A percentile compares a stretch with the other conserved stretches of the same genome.
Evolutionary conservation across 2,113 vertebrate species (phyloP).

Genomic region (Ageneiosus marmoratus): DNA sequence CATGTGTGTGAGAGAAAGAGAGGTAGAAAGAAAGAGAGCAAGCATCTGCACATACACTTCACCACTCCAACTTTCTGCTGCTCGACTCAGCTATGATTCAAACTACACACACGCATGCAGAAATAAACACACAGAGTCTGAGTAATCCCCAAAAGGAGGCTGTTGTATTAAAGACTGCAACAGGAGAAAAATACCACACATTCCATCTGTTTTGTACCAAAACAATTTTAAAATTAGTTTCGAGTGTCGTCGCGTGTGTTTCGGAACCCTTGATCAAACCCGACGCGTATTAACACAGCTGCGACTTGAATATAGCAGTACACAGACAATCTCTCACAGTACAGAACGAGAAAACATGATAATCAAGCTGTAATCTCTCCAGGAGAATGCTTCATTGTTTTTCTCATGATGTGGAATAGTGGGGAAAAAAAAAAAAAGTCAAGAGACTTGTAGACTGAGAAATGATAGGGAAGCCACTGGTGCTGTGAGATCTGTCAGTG

Average conservation of each 20-base stretch:
- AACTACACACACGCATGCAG: conserved; percentile 35
- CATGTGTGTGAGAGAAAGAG: neutral
- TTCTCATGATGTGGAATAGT: conserved; percentile 17
- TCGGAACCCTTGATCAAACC: conserved; percentile 14
- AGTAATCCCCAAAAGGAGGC: conserved; percentile 47
- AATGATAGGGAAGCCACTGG: conserved; percentile 25
- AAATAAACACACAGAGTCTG: conserved; percentile 36
- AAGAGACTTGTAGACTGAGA: conserved; percentile 22
- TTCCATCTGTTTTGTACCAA: conserved; percentile 37
- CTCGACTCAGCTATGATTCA: conserved; percentile 26
- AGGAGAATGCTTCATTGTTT: conserved; percentile 41
- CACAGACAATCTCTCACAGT: conserved; percentile 11
- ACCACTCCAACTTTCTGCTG: conserved; percentile 26
- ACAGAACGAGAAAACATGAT: conserved; percentile 23
- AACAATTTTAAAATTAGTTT: conserved; percentile 33
- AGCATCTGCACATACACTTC: conserved; percentile 34
- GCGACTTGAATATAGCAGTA: conserved; percentile 6
- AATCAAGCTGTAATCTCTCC: conserved; percentile 22
- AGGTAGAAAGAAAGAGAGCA: neutral
- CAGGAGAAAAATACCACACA: conserved; percentile 39
- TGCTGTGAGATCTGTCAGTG: conserved; percentile 37
- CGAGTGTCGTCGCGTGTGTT: conserved; percentile 12
- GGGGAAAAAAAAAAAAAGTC: conserved; percentile 29
- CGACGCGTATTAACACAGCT: neutral
- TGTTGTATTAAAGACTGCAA: conserved; percentile 44